These are phyloP conservation scores for Thaumetopoea pityocampa DNA, from an alignment of 1,140 invertebrate genomes.

Conservation along the genomic window DNA sequence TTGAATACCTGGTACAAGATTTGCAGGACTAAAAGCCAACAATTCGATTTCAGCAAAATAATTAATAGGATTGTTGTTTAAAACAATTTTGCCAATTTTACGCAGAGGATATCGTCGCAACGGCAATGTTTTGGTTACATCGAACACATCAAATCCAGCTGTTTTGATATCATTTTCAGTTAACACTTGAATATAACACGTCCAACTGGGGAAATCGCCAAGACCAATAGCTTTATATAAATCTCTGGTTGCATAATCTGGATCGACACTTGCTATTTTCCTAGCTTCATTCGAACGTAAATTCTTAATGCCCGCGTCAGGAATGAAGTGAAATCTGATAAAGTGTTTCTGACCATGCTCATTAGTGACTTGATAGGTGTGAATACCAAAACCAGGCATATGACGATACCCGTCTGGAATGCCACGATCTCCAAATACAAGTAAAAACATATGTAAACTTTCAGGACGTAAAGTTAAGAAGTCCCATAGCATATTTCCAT, in stretches of 20 bases:
- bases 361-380: conserved; percentile 94
- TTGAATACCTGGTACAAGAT: conserved; percentile 91
- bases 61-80: conserved; percentile 87
- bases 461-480: conserved; percentile 91
- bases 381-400: conserved; percentile 95
- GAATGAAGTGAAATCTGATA: conserved; percentile 94
- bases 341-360: conserved; percentile 84
- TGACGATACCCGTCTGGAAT: conserved; percentile 91
- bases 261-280: conserved; percentile 82
- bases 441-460: conserved; percentile 87
- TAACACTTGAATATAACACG: conserved; percentile 74
- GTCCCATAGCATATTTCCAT: conserved; percentile 94
- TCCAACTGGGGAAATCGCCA: conserved; percentile 84
- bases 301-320: conserved; percentile 91
- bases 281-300: conserved; percentile 82
- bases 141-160: conserved; percentile 77
- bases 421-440: conserved; percentile 91
- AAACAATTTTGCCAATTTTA: conserved; percentile 86
- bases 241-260: conserved; percentile 90
- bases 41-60: conserved; percentile 92
- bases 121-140: conserved; percentile 85
- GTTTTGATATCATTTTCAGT: conserved; percentile 60
- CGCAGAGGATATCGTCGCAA: conserved; percentile 88
- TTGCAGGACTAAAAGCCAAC: conserved; percentile 89
- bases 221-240: conserved; percentile 89